Base-by-base conservation (phyloP, 92 coral and sea anemone species). In the Epizoanthus scotinus region DNA sequence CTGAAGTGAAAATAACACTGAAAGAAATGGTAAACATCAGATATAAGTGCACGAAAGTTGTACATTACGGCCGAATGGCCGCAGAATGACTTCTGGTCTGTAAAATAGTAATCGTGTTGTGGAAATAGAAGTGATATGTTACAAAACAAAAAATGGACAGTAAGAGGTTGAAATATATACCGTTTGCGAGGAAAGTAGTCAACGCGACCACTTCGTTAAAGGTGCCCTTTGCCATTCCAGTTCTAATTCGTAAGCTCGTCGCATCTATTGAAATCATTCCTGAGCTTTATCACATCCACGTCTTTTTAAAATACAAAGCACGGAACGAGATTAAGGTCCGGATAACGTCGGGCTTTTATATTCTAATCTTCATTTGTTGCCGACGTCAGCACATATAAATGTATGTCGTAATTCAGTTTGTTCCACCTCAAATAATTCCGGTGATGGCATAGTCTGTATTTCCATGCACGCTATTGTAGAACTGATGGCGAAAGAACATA, bases 131-230 rank as follows among this genome's bases (percentile, higher is more conserved):
- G 52, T 47, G 52, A 47, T 47, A 36, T 26, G 38, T 27, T 22
- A 62, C 22, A 73, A 28, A 28, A 24, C 26, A 73, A 15, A 29
- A 31, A 72, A 7, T 54, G 18, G 34, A 25, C 72, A 6, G 27
- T 62, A 26, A 27, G 10, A 68, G 17, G 38, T 27, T 19, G 49
- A 28, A 28, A 20, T 75, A n/a, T n/a, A n/a, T n/a, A 75, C 81
- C 81, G 63, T 75, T 75, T 36, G 81, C 81, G 0, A 75, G 68
- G 18, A 57, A 60, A 38, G 38, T 67, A 9, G 81, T 58, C n/a
- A 67, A 75, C 17, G 81, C 67, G 13, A 75, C 44, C 13, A 74
- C 38, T 56, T 57, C 67, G 2, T 34, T 34, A 56, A 75, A 75
- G 27, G 52, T 44, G 14, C 22, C 52, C 52, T 14, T 75, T 22